A percentile compares a stretch with the other conserved stretches of the same genome.
Conservation (phyloP, 2,888 invertebrate genomes). For the Smittia sp. region DNA sequence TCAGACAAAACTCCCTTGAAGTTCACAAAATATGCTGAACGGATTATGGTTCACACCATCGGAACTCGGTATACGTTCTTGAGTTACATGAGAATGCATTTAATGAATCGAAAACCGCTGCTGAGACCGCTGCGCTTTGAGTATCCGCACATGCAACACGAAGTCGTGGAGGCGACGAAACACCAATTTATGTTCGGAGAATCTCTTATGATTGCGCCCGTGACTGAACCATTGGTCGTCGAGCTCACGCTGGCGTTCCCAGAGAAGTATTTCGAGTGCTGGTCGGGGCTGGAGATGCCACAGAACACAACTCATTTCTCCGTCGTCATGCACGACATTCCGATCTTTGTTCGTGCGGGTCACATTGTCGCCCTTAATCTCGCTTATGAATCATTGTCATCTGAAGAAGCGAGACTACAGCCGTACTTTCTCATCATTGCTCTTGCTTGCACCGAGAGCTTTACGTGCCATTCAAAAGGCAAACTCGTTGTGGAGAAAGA, state of each 20-base stretch:
- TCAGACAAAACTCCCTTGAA: conserved; percentile 33
- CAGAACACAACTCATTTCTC: conserved; percentile 13
- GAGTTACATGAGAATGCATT: conserved; percentile 21
- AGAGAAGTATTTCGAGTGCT: conserved; percentile 35
- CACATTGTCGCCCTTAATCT: conserved; percentile 28
- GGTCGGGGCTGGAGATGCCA: conserved; percentile 34
- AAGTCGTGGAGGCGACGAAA: not conserved
- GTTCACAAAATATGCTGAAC: conserved; percentile 38
- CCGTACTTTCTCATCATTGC: conserved; percentile 29
- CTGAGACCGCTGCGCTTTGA: conserved; percentile 20
- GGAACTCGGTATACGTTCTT: conserved; percentile 32
- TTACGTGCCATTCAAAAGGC: conserved; percentile 16
- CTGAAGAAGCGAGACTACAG: conserved; percentile 14
- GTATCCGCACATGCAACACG: not conserved
- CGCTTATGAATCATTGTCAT: conserved; percentile 23
- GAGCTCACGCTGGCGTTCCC: conserved; percentile 32
- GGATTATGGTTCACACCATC: conserved; percentile 36
- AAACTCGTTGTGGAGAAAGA: not conserved
- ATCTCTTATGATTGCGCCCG: conserved; percentile 30
- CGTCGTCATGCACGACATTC: conserved; percentile 38
- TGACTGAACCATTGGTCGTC: conserved; percentile 17
- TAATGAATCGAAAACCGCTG: not conserved
- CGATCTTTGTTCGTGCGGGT: conserved; percentile 40
- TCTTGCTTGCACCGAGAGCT: conserved; percentile 24
- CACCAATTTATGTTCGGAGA: conserved; percentile 38